Evolutionary conservation across 2,113 vertebrate genomes (phyloP).

Genomic region (Cranoglanis bouderius): DNA sequence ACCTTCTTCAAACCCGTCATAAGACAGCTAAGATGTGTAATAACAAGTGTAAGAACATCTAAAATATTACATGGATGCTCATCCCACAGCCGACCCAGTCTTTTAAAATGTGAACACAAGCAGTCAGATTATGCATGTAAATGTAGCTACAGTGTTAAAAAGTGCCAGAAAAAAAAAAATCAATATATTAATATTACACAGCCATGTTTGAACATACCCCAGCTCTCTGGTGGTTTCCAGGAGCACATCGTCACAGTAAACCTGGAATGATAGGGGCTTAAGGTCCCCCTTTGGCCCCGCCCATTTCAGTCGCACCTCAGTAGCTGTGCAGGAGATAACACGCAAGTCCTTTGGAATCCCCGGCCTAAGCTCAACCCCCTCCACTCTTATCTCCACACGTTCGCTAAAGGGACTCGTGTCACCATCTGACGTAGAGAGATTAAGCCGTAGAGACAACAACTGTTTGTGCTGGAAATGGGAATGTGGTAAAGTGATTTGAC

Average conservation of each 20-base stretch:
- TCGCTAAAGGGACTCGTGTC: constrained; percentile 60
- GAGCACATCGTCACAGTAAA: constrained; percentile 46
- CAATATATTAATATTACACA: not conserved
- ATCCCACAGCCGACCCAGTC: not conserved
- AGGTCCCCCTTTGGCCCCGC: constrained; percentile 40
- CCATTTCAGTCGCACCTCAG: constrained; percentile 61
- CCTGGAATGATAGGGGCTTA: constrained; percentile 49
- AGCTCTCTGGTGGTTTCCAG: constrained; percentile 55
- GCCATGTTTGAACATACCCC: constrained; percentile 22
- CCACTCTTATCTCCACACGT: constrained; percentile 33
- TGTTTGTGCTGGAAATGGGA: constrained; percentile 38
- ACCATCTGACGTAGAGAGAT: constrained; percentile 55
- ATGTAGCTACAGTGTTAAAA: not conserved
- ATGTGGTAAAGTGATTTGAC: constrained; percentile 43
- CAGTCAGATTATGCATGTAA: not conserved
- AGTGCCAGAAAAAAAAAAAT: not conserved
- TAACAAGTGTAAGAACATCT: too few species aligned
- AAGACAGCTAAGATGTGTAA: too few species aligned
- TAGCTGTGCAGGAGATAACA: constrained; percentile 57
- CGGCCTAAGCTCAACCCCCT: constrained; percentile 21
- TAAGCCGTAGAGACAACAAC: constrained; percentile 45
- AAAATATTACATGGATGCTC: not conserved
- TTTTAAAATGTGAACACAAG: not conserved
- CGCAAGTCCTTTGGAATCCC: constrained; percentile 52
- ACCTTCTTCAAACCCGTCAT: too few species aligned